Base-by-base conservation (phyloP, 2,888 invertebrate species). In the Leucoma salicis region DNA sequence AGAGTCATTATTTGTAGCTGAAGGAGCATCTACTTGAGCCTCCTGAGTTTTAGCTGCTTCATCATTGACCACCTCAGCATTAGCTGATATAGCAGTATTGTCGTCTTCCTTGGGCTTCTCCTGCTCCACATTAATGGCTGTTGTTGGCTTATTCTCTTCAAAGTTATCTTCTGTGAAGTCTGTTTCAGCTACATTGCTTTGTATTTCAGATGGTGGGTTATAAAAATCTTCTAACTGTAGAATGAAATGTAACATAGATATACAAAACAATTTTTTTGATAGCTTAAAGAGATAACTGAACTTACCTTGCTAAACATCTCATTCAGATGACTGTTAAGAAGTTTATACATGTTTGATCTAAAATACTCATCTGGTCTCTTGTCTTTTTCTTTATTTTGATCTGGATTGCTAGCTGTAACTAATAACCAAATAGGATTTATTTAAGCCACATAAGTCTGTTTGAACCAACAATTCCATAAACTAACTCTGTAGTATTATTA, bases 271-370 rank as follows among this genome's bases (percentile, higher is more conserved):
- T 25, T 25, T n/a, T 25, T n/a, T 25, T 25, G 10, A 6, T n/a
- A 10, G 16, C 3, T 16, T 16, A 4, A 4, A 16, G 16, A 16
- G 3, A 25, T 25, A 27, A 27, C 7, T 31, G 5, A 27, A 31
- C 31, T 21, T 14, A 39, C 39, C 16, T 39, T 39, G 2, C 3
- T 14, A 28, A 44, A 44, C 28, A 44, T 24, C 14, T 27, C 44
- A 7, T 21, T 1, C 2, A 44, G 44, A 28, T 35, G 35, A 3
- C 10, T 14, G 10, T 39, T 14, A 8, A 36, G 14, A 7, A 44
- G 36, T 10, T 39, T 39, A 4, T 13, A 2, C 28, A 39, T 29
- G 13, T 28, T 34, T 1, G 4, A n/a, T 15, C n/a, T 27, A 13
- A 16, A 37, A 15, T 14, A 21, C 2, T 25, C 31, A 10, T 28